Conservation (phyloP, 1,140 invertebrate genomes). For the Pseudomyrmex cubaensis region DNA sequence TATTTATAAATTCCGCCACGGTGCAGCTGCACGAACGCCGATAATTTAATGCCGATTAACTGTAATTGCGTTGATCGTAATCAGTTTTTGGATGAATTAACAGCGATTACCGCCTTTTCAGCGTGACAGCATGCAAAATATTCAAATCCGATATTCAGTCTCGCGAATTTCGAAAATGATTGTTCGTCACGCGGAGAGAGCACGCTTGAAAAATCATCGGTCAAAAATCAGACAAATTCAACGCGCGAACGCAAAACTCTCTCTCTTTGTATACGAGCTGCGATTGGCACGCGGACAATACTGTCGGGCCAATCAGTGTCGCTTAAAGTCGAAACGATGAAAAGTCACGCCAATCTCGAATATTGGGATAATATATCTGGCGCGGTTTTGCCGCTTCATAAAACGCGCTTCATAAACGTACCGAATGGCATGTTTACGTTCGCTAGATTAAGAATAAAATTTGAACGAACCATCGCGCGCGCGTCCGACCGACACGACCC, state of each 20-base stretch:
- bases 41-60: slow-evolving; percentile 60
- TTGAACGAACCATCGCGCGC: not conserved
- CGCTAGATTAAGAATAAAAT: slow-evolving; percentile 1
- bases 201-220: slow-evolving; percentile 16
- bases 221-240: not conserved
- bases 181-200: not conserved
- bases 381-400: not conserved
- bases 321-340: slow-evolving; percentile 25
- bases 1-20: slow-evolving; percentile 22
- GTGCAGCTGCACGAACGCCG: slow-evolving; percentile 39
- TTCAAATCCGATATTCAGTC: slow-evolving; percentile 51
- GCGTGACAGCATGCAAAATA: slow-evolving; percentile 35
- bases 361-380: not conserved
- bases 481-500: too few species aligned
- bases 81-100: slow-evolving; percentile 57
- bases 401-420: not conserved
- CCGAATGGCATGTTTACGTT: not conserved
- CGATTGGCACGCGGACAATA: slow-evolving; percentile 14
- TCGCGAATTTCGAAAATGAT: slow-evolving; percentile 33
- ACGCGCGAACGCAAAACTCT: slow-evolving; percentile 12
- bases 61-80: slow-evolving; percentile 50
- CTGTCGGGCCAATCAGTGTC: slow-evolving; percentile 30
- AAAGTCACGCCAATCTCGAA: slow-evolving; percentile 13
- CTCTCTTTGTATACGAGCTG: not conserved
- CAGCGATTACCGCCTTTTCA: slow-evolving; percentile 49